Percentiles rank a stretch among this genome's conserved stretches.
phyloP scores from a whole-genome alignment of 92 coral and sea anemone species.

The Paramuricea clavata region DNA sequence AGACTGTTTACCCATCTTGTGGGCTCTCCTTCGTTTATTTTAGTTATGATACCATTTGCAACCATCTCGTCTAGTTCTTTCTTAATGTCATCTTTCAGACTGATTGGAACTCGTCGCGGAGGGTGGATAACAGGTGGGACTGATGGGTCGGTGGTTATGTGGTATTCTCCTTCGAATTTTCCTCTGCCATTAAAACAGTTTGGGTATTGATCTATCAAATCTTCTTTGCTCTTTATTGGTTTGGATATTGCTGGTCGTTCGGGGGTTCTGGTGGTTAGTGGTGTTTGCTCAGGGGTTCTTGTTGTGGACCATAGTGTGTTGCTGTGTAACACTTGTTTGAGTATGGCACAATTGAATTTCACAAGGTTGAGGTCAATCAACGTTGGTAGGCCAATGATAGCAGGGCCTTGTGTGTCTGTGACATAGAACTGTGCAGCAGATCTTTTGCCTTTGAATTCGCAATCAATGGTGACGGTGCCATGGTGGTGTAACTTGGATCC shows the following conservation, averaged over 20 bases:
- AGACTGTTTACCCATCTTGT: conserved; percentile 49
- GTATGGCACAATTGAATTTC: conserved; percentile 29
- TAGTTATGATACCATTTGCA: conserved; percentile 34
- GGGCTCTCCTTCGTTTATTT: conserved; percentile 63
- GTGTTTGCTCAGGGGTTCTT: neutral
- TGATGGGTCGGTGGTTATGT: conserved; percentile 61
- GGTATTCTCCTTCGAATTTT: conserved; percentile 73
- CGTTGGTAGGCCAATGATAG: conserved; percentile 66
- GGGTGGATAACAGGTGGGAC: conserved; percentile 65
- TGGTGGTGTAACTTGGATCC: conserved; percentile 56
- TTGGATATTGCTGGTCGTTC: neutral
- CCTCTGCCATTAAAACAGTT: conserved; percentile 68
- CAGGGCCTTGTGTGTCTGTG: conserved; percentile 60
- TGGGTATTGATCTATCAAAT: conserved; percentile 47
- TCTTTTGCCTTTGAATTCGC: conserved; percentile 11
- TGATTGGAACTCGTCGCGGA: conserved; percentile 64
- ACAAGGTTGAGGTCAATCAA: conserved; percentile 44
- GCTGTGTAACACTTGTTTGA: neutral
- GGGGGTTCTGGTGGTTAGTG: neutral
- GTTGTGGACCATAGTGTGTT: neutral
- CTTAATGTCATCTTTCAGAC: conserved; percentile 60
- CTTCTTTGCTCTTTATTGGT: conserved; percentile 37
- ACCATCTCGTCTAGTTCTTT: conserved; percentile 46
- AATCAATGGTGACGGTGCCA: conserved; percentile 44
- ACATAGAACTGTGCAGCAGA: conserved; percentile 56